These are phyloP conservation scores for Hirtodrosophila cameraria DNA, from an alignment of 2,888 invertebrate genomes.

Conservation along the genomic window DNA sequence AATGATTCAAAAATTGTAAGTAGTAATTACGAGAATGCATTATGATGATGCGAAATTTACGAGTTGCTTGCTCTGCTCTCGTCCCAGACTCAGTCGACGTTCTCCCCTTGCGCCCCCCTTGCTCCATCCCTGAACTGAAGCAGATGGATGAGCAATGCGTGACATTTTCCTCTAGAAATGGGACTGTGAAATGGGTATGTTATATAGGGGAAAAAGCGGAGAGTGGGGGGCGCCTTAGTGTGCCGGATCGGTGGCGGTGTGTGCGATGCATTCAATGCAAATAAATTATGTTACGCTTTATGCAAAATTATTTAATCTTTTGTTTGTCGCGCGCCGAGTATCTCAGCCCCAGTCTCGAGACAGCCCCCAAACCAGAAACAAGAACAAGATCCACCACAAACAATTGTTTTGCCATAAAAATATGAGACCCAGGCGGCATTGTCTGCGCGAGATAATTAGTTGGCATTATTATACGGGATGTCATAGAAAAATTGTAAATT, in stretches of 20 bases:
- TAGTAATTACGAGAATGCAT: conserved; percentile 82
- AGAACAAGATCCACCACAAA: conserved; percentile 19
- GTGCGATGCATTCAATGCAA: conserved; percentile 80
- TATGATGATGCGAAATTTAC: conserved; percentile 80
- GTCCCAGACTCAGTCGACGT: conserved; percentile 4
- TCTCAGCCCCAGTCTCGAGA: not conserved
- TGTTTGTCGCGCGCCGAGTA: conserved; percentile 72
- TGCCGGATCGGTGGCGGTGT: conserved; percentile 77
- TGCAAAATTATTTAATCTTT: conserved; percentile 82
- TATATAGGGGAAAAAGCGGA: no score
- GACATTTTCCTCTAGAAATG: conserved; percentile 7
- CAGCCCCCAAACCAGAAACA: conserved; percentile 2
- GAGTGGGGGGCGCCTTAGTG: conserved; percentile 24
- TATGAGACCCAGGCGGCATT: conserved; percentile 67
- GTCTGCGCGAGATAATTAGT: conserved; percentile 76
- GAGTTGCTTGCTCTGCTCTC: conserved; percentile 56
- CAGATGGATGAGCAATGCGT: conserved; percentile 26
- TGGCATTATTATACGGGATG: conserved; percentile 66
- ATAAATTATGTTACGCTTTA: conserved; percentile 81
- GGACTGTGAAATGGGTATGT: not conserved
- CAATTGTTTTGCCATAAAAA: conserved; percentile 80
- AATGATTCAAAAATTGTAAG: conserved; percentile 83
- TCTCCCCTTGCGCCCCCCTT: no score
- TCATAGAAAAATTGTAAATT: conserved; percentile 60
- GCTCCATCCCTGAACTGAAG: not conserved